Evolutionary conservation across 2,797 vertebrate species (phyloP), one percentile per base, ranked within the genome.

Genomic region (Fringilla coelebs): DNA sequence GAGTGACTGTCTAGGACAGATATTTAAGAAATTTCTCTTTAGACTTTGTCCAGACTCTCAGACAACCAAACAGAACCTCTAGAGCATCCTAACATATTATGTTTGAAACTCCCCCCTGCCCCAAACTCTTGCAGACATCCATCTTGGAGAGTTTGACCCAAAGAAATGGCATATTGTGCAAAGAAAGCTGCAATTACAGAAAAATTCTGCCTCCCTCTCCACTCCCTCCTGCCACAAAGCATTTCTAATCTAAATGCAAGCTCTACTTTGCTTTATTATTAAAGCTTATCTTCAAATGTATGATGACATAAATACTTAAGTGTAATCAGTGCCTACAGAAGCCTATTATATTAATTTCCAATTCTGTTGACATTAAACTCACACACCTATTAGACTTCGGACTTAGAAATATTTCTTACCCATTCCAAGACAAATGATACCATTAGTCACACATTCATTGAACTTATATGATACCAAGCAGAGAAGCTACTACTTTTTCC

Each of bases 361-460:
- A 86, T 94, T 93, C 82, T 96, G 76, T 78, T 96, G 85, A 94
- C 46, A 74, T 91, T 86, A 95, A 93, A 68, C 66, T 91, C 76
- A 88, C 77, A 96, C 90, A 88, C 82, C 84, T 92, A 70, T 88
- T 97, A 86, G 92, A 97, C 94, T 97, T 94, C 88, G 89, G 91
- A 97, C 93, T 96, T 73, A 16, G 54, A 97, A 96, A 90, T 81
- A 85, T 36, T 95, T 81, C 60, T 94, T 77, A 84, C 18, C n/a
- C 26, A 36, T 88, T 95, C 85, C 91, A 95, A 95, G 74, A 61
- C 77, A 95, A 95, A 85, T 29, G 7, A 52, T 55, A 54, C 25
- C 52, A 81, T 93, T 90, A 95, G 93, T 96, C 95, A 96, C 72
- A 87, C 52, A 57, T 54, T 88, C 60, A 51, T 52, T 63, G 19